phyloP scores from a whole-genome alignment of 1,140 invertebrate genomes.

The Diachasma alloeum region DNA sequence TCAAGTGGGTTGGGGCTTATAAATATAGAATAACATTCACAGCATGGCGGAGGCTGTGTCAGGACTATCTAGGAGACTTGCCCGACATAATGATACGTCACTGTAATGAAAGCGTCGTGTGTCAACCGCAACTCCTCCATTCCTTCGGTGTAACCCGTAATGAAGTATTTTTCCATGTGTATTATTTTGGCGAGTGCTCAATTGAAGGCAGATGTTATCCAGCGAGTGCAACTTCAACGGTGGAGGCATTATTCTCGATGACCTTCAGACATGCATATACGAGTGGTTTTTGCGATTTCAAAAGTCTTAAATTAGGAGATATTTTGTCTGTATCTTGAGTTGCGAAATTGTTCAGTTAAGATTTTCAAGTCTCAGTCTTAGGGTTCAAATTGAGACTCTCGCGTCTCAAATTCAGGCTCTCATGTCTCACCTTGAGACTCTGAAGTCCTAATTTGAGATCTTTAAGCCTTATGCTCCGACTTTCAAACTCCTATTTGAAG shows the following conservation, averaged over 20 bases:
- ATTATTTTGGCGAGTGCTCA: neutral
- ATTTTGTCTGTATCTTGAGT: too few relatives aligned
- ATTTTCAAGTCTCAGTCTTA: too few relatives aligned
- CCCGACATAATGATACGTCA: conserved; percentile 53
- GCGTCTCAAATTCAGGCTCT: too few relatives aligned
- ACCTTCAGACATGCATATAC: too few relatives aligned
- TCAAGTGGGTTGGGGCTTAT: conserved; percentile 31
- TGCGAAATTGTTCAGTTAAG: too few relatives aligned
- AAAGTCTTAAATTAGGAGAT: too few relatives aligned
- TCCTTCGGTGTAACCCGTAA: neutral
- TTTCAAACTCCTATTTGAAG: too few relatives aligned
- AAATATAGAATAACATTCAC: conserved; percentile 48
- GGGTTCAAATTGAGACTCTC: too few relatives aligned
- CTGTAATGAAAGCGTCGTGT: conserved; percentile 46
- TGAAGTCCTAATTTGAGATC: too few relatives aligned
- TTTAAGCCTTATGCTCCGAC: too few relatives aligned
- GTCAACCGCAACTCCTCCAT: conserved; percentile 31
- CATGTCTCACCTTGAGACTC: too few relatives aligned
- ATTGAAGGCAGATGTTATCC: neutral
- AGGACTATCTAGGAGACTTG: conserved; percentile 22
- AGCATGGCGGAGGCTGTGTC: conserved; percentile 4
- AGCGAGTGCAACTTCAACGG: neutral
- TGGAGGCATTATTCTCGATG: neutral
- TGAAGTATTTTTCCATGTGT: neutral
- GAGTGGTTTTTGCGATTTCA: too few relatives aligned